Evolutionary conservation across 2,888 invertebrate genomes (phyloP).

Genomic region (Chrysolina haemoptera): DNA sequence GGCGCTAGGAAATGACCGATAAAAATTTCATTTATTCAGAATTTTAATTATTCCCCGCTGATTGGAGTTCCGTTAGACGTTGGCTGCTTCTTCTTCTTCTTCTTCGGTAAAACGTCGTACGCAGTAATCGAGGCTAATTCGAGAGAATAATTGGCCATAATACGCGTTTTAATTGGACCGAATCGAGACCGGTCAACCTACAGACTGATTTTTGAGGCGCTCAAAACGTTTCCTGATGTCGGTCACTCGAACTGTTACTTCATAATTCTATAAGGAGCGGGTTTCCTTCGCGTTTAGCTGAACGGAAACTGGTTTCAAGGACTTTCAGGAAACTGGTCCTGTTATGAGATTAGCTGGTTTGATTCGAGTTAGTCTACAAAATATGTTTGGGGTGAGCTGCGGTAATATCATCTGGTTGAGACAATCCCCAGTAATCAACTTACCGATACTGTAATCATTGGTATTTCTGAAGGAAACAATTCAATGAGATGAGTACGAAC

Average conservation of each 20-base stretch:
- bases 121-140: constrained; percentile 36
- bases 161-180: constrained; percentile 34
- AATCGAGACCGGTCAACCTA: constrained; percentile 37
- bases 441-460: no score
- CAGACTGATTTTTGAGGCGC: constrained; percentile 33
- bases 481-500: no score
- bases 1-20: constrained; percentile 38
- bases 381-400: no score
- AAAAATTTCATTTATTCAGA: constrained; percentile 29
- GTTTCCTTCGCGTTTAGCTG: neutral
- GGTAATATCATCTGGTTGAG: no score
- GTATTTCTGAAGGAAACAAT: no score
- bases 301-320: neutral
- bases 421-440: no score
- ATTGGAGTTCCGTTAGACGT: constrained; percentile 36
- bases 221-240: constrained; percentile 15
- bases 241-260: constrained; percentile 14
- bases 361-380: no score
- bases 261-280: neutral
- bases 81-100: constrained; percentile 2
- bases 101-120: constrained; percentile 29
- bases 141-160: constrained; percentile 33
- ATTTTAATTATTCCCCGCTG: constrained; percentile 28
- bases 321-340: neutral
- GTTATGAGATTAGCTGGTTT: neutral